A percentile compares a stretch with the other conserved stretches of the same genome.
phyloP scores from a whole-genome alignment of 2,888 invertebrate species.

The Nymphalis c-album region DNA sequence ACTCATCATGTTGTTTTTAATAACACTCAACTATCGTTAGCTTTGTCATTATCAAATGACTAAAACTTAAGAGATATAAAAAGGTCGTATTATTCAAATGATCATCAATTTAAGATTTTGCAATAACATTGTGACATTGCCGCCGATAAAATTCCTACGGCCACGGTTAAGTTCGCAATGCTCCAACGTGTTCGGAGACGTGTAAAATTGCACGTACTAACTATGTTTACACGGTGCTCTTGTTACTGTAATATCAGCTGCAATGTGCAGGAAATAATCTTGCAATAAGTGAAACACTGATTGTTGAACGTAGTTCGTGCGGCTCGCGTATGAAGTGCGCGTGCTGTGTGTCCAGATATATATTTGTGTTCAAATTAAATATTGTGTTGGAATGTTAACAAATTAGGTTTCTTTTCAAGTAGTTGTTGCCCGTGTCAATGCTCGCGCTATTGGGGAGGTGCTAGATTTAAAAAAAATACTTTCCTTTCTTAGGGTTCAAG shows the following conservation, averaged over 20 bases:
- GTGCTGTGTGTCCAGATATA: slow-evolving; percentile 12
- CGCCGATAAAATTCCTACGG: slow-evolving; percentile 13
- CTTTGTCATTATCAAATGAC: too few species aligned
- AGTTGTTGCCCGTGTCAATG: too few species aligned
- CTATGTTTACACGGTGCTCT: slow-evolving; percentile 30
- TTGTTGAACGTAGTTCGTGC: not conserved
- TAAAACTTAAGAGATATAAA: too few species aligned
- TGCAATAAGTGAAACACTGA: slow-evolving; percentile 13
- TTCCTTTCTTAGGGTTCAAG: too few species aligned
- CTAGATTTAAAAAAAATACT: too few species aligned
- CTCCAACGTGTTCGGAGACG: slow-evolving; percentile 18
- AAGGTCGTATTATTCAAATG: not conserved
- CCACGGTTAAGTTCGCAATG: not conserved
- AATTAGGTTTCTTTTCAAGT: not conserved
- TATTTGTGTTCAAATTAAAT: slow-evolving; percentile 6
- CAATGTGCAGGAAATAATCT: slow-evolving; percentile 16
- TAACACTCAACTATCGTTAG: too few species aligned
- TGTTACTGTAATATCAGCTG: slow-evolving; percentile 22
- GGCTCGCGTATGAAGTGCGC: not conserved
- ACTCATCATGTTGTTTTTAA: too few species aligned
- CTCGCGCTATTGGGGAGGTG: too few species aligned
- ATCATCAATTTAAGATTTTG: not conserved
- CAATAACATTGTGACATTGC: not conserved
- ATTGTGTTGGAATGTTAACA: not conserved
- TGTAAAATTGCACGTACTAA: slow-evolving; percentile 23